phyloP scores from a whole-genome alignment of 2,797 vertebrate species.

The Oryzias dopingdopingensis region DNA sequence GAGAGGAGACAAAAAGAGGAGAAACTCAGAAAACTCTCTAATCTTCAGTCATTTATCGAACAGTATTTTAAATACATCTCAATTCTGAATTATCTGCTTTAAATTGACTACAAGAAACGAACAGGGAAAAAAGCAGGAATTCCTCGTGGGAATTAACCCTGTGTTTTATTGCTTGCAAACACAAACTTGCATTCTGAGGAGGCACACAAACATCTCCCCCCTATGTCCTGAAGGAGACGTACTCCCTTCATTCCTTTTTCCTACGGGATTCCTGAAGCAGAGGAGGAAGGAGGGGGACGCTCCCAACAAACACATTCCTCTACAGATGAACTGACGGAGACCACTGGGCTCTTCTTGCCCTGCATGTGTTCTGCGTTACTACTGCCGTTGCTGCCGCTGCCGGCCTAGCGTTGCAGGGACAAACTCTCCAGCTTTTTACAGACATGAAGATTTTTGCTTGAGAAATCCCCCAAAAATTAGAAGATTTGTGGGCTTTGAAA shows the following conservation, averaged over 20 bases:
- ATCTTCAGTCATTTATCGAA: slow-evolving; percentile 15
- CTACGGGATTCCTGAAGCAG: slow-evolving; percentile 24
- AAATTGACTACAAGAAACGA: slow-evolving; percentile 39
- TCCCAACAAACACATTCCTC: slow-evolving; percentile 40
- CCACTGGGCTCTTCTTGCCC: slow-evolving; percentile 19
- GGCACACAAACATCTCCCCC: slow-evolving; percentile 45
- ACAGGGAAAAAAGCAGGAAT: slow-evolving; percentile 26
- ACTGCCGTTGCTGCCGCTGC: slow-evolving; percentile 6
- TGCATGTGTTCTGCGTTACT: slow-evolving; percentile 52
- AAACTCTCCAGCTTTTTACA: no score
- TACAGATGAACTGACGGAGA: slow-evolving; percentile 27
- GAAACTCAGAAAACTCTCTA: not conserved
- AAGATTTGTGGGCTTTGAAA: no score
- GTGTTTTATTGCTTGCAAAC: slow-evolving; percentile 8
- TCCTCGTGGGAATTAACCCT: slow-evolving; percentile 29
- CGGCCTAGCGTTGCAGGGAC: no score
- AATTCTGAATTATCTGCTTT: slow-evolving; percentile 41
- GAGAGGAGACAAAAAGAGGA: not conserved
- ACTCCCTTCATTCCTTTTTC: slow-evolving; percentile 28
- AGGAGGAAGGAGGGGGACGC: not conserved
- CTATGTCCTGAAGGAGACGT: slow-evolving; percentile 30
- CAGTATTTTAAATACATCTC: slow-evolving; percentile 29
- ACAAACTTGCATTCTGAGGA: slow-evolving; percentile 15
- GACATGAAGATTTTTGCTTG: no score
- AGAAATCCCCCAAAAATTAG: no score